Evolutionary conservation across 2,888 invertebrate species (phyloP).

Genomic region (Frankliniella intonsa): DNA sequence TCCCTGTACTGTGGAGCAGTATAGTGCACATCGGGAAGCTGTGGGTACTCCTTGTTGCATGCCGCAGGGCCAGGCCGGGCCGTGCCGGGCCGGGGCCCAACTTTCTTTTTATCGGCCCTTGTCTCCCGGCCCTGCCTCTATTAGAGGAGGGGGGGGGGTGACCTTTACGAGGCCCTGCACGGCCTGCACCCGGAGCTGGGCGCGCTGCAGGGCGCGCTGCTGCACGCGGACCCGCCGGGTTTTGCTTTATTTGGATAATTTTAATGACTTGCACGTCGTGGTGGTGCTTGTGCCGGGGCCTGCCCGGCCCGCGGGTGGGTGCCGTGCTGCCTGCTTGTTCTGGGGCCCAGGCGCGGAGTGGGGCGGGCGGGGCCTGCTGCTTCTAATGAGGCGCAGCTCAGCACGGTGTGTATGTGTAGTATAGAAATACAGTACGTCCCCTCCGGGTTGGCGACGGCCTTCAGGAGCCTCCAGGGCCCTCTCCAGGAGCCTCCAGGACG

Average conservation of each 20-base stretch:
- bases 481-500: too few relatives aligned
- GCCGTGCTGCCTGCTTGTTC: too few relatives aligned
- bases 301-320: too few relatives aligned
- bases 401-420: too few relatives aligned
- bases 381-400: too few relatives aligned
- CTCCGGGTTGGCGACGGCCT: too few relatives aligned
- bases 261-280: constrained; percentile 2
- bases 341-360: too few relatives aligned
- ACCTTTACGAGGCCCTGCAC: not conserved
- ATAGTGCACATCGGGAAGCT: too few relatives aligned
- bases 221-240: not conserved
- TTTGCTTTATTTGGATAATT: constrained; percentile 23
- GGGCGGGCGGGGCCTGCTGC: too few relatives aligned
- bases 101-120: not conserved
- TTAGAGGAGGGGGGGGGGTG: not conserved
- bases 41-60: not conserved
- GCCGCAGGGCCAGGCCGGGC: not conserved
- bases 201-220: not conserved
- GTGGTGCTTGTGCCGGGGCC: not conserved
- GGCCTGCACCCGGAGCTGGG: not conserved
- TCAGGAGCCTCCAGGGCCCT: too few relatives aligned
- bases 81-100: not conserved
- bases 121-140: not conserved
- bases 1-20: too few relatives aligned
- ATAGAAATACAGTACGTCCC: too few relatives aligned